Evolutionary conservation across 2,113 vertebrate genomes (phyloP).

Genomic region (Grammomys dolichurus): DNA sequence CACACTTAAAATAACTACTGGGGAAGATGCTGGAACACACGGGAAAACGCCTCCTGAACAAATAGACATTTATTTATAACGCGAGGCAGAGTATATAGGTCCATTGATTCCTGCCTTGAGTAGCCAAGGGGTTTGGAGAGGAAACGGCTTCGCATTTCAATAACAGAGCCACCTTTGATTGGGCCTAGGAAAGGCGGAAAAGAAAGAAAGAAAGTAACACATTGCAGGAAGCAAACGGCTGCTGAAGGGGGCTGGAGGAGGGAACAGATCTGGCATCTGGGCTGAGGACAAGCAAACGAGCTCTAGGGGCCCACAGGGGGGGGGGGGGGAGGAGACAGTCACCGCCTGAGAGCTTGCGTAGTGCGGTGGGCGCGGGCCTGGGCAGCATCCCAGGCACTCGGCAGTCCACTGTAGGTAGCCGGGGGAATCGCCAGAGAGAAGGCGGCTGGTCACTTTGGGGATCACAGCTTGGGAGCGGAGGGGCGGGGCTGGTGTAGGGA

Average conservation of each 20-base stretch:
- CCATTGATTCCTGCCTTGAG: slow-evolving; percentile 78
- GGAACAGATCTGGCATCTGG: slow-evolving; percentile 49
- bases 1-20: slow-evolving; percentile 54
- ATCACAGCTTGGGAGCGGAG: not conserved
- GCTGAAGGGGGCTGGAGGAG: slow-evolving; percentile 59
- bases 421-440: too few species aligned
- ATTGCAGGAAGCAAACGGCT: slow-evolving; percentile 73
- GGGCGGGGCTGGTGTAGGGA: not conserved
- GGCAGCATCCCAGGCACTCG: not conserved
- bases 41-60: slow-evolving; percentile 78
- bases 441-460: not conserved
- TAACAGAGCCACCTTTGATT: slow-evolving; percentile 89
- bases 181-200: slow-evolving; percentile 56
- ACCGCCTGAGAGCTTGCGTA: rapidly evolving
- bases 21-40: slow-evolving; percentile 27
- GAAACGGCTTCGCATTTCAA: slow-evolving; percentile 87
- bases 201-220: slow-evolving; percentile 58
- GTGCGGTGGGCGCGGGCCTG: not conserved
- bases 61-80: slow-evolving; percentile 84
- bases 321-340: not conserved
- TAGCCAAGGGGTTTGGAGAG: slow-evolving; percentile 82
- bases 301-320: not conserved
- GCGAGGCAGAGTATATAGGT: slow-evolving; percentile 65
- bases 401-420: not conserved
- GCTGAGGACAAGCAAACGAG: slow-evolving; percentile 69